Evolutionary conservation across 37 sponge, comb jelly and placozoan genomes (phyloP).

Genomic region (Petrosia ficiformis): DNA sequence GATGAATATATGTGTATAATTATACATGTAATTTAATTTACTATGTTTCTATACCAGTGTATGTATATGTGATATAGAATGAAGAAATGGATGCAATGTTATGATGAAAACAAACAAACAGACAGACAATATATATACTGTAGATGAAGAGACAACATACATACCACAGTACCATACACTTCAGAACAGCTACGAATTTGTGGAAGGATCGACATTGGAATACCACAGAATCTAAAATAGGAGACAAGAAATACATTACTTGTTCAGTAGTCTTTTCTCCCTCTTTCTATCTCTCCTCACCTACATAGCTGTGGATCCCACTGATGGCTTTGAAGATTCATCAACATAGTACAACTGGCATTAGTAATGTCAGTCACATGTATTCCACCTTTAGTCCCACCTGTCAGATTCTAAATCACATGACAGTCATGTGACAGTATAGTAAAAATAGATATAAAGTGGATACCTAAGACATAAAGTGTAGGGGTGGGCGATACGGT

Average conservation of each 20-base stretch:
- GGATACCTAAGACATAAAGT: too few species aligned
- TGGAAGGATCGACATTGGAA: constrained; percentile 74
- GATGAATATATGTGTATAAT: too few species aligned
- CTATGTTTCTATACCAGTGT: too few species aligned
- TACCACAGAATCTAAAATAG: constrained; percentile 61
- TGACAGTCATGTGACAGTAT: background rate
- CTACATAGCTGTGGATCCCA: constrained; percentile 87
- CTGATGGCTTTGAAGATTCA: constrained; percentile 79
- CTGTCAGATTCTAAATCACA: constrained; percentile 68
- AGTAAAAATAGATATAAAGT: too few species aligned
- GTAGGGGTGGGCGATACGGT: too few species aligned
- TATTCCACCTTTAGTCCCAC: constrained; percentile 64
- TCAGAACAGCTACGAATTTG: constrained; percentile 86
- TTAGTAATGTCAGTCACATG: constrained; percentile 98
- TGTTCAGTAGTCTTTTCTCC: background rate
- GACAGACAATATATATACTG: too few species aligned
- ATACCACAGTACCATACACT: constrained; percentile 78
- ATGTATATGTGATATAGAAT: too few species aligned
- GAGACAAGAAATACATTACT: background rate
- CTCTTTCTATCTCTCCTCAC: constrained; percentile 7
- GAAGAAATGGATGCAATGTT: too few species aligned
- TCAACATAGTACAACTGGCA: constrained; percentile 95
- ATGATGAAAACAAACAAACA: too few species aligned
- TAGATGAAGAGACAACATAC: constrained; percentile 80
- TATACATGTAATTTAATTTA: too few species aligned